These are phyloP conservation scores for Nylanderia fulva DNA, from an alignment of 1,140 invertebrate genomes.

Conservation along the genomic window DNA sequence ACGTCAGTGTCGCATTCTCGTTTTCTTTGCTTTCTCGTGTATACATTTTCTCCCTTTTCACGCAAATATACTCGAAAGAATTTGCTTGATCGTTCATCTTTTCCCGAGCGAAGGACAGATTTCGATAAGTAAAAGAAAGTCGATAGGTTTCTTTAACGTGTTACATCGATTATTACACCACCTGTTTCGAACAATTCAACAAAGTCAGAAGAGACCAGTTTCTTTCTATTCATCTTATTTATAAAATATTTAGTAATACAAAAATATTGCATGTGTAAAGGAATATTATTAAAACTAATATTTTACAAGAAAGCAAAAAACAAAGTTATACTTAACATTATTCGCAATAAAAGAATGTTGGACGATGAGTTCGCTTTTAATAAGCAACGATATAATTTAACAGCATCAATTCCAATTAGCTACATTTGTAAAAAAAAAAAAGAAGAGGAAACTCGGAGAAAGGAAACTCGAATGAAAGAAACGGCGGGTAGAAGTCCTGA, in stretches of 20 bases:
- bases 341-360: neutral
- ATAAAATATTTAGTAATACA: no score
- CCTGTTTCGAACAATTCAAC: neutral
- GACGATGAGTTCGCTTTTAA: neutral
- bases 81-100: constrained; percentile 38
- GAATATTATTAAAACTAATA: neutral
- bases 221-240: constrained; percentile 7
- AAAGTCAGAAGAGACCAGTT: neutral
- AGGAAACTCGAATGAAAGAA: constrained; percentile 60
- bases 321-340: neutral
- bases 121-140: constrained; percentile 39
- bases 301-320: neutral
- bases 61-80: constrained; percentile 27
- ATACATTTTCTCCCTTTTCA: neutral
- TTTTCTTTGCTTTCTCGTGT: neutral
- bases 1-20: constrained; percentile 41
- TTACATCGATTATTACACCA: constrained; percentile 10
- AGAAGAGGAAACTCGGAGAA: constrained; percentile 18
- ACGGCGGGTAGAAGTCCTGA: constrained; percentile 65
- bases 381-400: constrained; percentile 43
- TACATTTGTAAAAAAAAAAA: constrained; percentile 33
- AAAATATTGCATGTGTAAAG: neutral
- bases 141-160: constrained; percentile 15
- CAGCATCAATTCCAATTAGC: constrained; percentile 55
- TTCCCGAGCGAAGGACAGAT: neutral